Percentiles rank a stretch among this genome's conserved stretches.
These are phyloP conservation scores for Dusona sp. DNA, from an alignment of 2,888 invertebrate genomes.

Conservation along the genomic window DNA sequence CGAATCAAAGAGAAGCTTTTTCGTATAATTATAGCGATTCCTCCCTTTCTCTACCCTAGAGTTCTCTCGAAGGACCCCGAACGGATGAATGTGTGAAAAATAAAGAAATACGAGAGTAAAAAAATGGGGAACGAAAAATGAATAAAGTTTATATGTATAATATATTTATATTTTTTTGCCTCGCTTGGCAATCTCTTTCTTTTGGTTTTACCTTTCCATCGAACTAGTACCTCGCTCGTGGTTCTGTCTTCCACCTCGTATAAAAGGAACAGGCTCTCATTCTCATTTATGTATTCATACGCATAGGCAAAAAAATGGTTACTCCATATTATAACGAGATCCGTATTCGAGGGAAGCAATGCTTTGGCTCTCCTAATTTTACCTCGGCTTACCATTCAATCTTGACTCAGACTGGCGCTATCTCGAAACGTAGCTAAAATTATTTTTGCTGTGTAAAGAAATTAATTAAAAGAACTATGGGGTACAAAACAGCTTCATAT, in stretches of 20 bases:
- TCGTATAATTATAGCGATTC: slow-evolving; percentile 55
- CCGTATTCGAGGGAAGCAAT: not conserved
- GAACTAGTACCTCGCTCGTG: not conserved
- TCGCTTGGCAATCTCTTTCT: slow-evolving; percentile 8
- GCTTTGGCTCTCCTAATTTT: not conserved
- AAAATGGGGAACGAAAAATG: slow-evolving; percentile 24
- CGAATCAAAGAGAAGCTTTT: slow-evolving; percentile 58
- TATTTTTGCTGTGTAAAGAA: not conserved
- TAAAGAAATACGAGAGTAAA: slow-evolving; percentile 19
- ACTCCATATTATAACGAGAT: slow-evolving; percentile 14
- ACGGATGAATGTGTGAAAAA: slow-evolving; percentile 55
- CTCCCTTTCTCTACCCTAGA: not conserved
- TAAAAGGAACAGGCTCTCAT: not conserved
- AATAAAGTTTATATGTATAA: slow-evolving; percentile 40
- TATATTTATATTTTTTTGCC: slow-evolving; percentile 25
- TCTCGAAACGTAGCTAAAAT: not conserved
- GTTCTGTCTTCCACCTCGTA: not conserved
- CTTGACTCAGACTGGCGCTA: not conserved
- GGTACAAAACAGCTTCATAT: not conserved
- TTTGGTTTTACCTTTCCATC: slow-evolving; percentile 31
- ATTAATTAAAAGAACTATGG: not conserved
- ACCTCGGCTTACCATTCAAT: not conserved
- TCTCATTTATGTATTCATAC: not conserved
- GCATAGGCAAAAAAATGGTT: slow-evolving; percentile 9
- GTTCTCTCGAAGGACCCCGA: not conserved